A percentile compares a stretch with the other conserved stretches of the same genome.
These are phyloP conservation scores for Acromyrmex charruanus DNA, from an alignment of 1,140 invertebrate genomes.

Conservation along the genomic window DNA sequence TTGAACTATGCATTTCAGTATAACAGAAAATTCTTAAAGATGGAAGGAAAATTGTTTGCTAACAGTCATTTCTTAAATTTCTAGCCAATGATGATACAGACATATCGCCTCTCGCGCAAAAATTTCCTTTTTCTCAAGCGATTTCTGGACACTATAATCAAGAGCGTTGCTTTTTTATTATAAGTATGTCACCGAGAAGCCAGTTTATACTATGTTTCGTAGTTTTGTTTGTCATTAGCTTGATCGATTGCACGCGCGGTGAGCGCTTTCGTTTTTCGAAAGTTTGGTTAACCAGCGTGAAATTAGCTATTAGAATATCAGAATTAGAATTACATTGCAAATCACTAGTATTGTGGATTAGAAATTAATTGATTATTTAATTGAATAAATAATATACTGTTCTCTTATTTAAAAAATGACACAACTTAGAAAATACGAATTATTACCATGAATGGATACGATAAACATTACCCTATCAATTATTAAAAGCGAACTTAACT, in stretches of 20 bases:
- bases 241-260: background rate
- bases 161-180: background rate
- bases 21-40: slow-evolving; percentile 34
- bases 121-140: background rate
- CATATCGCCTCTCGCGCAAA: background rate
- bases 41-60: background rate
- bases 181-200: slow-evolving; percentile 20
- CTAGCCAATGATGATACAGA: too few species aligned
- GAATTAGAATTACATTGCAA: too few species aligned
- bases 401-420: too few species aligned
- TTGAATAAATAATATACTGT: background rate
- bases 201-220: background rate
- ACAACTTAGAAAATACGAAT: too few species aligned
- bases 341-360: background rate
- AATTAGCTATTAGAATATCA: slow-evolving; percentile 39
- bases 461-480: too few species aligned
- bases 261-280: background rate
- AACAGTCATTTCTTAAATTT: background rate
- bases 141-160: slow-evolving; percentile 18
- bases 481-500: too few species aligned
- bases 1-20: background rate
- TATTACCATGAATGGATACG: too few species aligned
- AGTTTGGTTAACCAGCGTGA: slow-evolving; percentile 27
- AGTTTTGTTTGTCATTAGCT: slow-evolving; percentile 20
- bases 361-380: slow-evolving; percentile 6